Percentiles rank a stretch among this genome's conserved stretches.
phyloP scores from a whole-genome alignment of 1,140 invertebrate species.

The Solenopsis invicta region DNA sequence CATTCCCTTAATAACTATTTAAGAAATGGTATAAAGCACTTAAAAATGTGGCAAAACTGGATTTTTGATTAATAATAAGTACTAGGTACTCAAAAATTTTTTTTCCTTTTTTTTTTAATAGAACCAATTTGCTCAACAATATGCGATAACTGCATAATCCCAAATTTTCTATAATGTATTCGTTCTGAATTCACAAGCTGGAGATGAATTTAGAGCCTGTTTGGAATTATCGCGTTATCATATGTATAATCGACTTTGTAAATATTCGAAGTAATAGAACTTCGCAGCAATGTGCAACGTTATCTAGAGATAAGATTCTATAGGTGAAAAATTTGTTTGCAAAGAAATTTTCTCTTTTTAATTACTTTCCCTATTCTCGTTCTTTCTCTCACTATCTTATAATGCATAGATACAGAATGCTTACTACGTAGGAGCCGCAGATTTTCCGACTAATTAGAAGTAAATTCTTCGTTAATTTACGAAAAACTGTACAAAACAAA shows the following conservation, averaged over 20 bases:
- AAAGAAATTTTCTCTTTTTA: not conserved
- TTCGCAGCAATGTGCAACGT: not conserved
- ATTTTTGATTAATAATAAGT: not conserved
- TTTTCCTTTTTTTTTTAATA: not conserved
- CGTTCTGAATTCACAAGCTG: not conserved
- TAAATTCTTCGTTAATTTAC: not conserved
- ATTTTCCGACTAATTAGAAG: conserved; percentile 1
- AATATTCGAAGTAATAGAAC: conserved; percentile 23
- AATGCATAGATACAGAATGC: not conserved
- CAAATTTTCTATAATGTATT: not conserved
- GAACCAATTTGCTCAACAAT: not conserved
- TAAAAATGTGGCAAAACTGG: too few species aligned
- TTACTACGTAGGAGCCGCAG: not conserved
- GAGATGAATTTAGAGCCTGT: not conserved
- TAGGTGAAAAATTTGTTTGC: not conserved
- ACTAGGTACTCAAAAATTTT: conserved; percentile 9
- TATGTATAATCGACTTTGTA: conserved; percentile 3
- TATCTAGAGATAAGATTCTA: conserved; percentile 36
- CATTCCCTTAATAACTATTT: not conserved
- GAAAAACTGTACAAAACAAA: not conserved
- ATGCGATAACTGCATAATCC: not conserved
- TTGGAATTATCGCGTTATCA: conserved; percentile 36
- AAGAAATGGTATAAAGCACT: not conserved
- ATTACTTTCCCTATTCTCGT: not conserved
- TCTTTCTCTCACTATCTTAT: not conserved